A percentile compares a stretch with the other conserved stretches of the same genome.
Evolutionary conservation across 2,888 invertebrate species (phyloP).

Genomic region (Diogma glabrata): DNA sequence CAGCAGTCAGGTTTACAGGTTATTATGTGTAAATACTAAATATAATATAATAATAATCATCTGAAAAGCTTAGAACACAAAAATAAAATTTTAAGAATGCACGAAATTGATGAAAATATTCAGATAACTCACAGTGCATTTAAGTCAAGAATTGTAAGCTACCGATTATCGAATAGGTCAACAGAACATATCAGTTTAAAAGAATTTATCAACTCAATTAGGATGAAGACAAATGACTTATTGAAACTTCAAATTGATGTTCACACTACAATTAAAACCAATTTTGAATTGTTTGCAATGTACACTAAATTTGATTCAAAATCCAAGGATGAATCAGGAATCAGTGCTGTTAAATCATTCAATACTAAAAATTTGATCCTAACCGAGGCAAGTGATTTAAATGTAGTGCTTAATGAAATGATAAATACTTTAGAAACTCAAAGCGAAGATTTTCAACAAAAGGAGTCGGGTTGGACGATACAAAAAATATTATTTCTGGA

Average conservation of each 20-base stretch:
- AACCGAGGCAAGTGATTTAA: neutral
- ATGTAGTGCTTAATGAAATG: neutral
- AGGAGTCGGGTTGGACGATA: neutral
- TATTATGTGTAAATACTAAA: too few relatives aligned
- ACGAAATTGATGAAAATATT: neutral
- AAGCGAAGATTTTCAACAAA: neutral
- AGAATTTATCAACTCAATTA: neutral
- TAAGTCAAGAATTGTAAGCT: neutral
- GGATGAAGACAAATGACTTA: neutral
- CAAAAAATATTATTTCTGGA: neutral
- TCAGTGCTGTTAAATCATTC: neutral
- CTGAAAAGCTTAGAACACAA: neutral
- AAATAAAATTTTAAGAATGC: neutral
- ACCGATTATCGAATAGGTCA: neutral
- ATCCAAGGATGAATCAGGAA: neutral
- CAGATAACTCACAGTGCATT: neutral
- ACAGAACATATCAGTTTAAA: neutral
- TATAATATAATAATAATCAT: neutral
- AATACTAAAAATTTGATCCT: neutral
- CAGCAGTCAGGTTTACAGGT: too few relatives aligned
- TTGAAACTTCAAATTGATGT: neutral
- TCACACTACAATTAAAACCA: neutral
- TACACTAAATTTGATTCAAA: neutral
- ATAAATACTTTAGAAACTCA: neutral
- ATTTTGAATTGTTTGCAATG: constrained; percentile 1